Evolutionary conservation across 1,140 invertebrate species (phyloP).

Genomic region (Schlechtendalia chinensis): DNA sequence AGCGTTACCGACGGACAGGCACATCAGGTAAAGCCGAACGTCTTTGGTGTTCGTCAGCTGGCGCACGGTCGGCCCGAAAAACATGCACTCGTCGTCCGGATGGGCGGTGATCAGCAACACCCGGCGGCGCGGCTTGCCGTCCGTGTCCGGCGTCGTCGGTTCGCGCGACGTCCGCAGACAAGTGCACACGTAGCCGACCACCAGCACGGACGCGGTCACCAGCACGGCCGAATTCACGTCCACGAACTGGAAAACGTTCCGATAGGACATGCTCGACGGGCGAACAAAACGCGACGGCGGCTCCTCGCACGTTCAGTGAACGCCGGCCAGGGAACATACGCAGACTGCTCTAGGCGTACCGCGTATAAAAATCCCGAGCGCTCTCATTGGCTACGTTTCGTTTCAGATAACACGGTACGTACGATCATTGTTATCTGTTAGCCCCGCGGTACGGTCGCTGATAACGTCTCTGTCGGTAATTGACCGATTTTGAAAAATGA

Average conservation of each 20-base stretch:
- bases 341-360: no score
- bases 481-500: no score
- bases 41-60: conserved; percentile 64
- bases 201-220: neutral
- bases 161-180: neutral
- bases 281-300: no score
- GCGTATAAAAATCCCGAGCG: no score
- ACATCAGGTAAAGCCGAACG: conserved; percentile 75
- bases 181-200: conserved; percentile 27
- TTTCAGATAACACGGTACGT: no score
- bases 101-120: conserved; percentile 86
- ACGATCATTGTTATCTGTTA: no score
- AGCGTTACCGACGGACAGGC: conserved; percentile 82
- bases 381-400: no score
- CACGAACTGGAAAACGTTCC: neutral
- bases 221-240: conserved; percentile 14
- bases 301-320: no score
- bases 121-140: conserved; percentile 54
- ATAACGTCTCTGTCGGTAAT: no score
- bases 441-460: no score
- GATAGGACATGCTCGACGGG: neutral
- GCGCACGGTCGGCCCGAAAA: conserved; percentile 89
- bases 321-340: no score
- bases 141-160: neutral
- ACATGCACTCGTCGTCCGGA: conserved; percentile 98